phyloP scores from a whole-genome alignment of 30 jellyfish, hydroid and myxozoan genomes.

The Pelagia noctiluca region DNA sequence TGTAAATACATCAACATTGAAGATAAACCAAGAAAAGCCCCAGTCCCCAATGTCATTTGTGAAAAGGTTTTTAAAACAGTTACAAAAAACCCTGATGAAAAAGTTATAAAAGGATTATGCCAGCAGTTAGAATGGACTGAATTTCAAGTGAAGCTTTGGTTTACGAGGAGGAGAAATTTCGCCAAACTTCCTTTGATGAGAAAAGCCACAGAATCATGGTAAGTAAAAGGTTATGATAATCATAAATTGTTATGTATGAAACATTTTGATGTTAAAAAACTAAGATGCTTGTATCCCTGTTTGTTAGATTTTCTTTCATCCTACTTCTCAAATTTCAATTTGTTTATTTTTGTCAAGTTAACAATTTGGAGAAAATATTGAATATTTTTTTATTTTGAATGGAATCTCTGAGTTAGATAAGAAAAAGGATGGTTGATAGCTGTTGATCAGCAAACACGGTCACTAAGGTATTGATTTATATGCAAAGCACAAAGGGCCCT shows the following conservation, averaged over 20 bases:
- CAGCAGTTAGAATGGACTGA: slow-evolving; percentile 92
- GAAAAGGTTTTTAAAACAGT: slow-evolving; percentile 85
- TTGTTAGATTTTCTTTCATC: no score
- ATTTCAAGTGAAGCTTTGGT: slow-evolving; percentile 84
- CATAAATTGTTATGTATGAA: not conserved
- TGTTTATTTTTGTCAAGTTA: no score
- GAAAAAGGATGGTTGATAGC: no score
- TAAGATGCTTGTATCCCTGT: no score
- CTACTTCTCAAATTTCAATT: no score
- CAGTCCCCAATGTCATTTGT: slow-evolving; percentile 85
- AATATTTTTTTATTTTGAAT: no score
- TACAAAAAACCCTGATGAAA: slow-evolving; percentile 67
- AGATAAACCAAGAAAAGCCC: slow-evolving; percentile 60
- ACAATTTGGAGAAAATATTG: no score
- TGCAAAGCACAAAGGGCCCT: no score
- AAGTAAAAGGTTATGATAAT: not conserved
- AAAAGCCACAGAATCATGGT: slow-evolving; percentile 96
- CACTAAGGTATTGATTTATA: no score
- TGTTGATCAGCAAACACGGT: no score
- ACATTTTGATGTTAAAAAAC: no score
- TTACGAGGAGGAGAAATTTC: slow-evolving; percentile 71
- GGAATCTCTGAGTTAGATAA: no score
- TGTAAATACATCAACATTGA: slow-evolving; percentile 82
- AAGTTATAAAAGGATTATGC: slow-evolving; percentile 73
- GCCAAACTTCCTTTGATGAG: slow-evolving; percentile 83